Base-by-base conservation (phyloP, 92 coral and sea anemone species). In the Epizoanthus illoricatus region DNA sequence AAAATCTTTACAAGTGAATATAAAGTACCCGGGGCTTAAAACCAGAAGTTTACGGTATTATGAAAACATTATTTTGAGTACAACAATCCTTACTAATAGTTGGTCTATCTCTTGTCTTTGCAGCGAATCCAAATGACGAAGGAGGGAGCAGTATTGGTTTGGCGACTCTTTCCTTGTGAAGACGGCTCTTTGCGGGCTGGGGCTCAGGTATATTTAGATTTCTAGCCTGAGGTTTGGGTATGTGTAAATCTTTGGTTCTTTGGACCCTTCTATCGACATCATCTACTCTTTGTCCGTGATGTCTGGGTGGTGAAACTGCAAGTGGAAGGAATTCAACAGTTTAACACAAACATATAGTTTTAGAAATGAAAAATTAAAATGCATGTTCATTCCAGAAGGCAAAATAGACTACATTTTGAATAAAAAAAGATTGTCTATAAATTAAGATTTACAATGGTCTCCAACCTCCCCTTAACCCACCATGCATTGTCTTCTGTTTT, bases 61-160 rank as follows among this genome's bases (percentile, higher is more conserved):
- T 7, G 55, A 47, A 7, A 19, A 19, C 8, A 3, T 19, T 9
- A 6, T 24, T 10, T 23, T 65, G 15, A 24, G 28, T 20, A 65
- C 20, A 11, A 65, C 16, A 65, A 5, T 5, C 28, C 23, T 62
- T 78, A 78, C 71, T 45, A 62, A 42, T 6, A 63, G 33, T 23
- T 21, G 28, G 20, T 28, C 11, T 23, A 12, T 1, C 28, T 64
- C 49, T 63, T 11, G 60, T 4, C 18, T 13, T 78, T 42, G 17
- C 21, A 63, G 40, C 41, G 17, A n/a, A 45, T 23, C 71, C 71
- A 63, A 78, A 78, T 41, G 82, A 78, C 24, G 82, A 78, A 19
- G 82, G 82, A 78, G 82, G 82, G 7, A 78, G 43, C 12, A 78
- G 17, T 13, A 21, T 42, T 20, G 72, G 82, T 7, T 63, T 78